Percentiles rank a stretch among this genome's conserved stretches.
Conservation (phyloP, 2,797 vertebrate genomes). For the Hippopotamyrus pictus region DNA sequence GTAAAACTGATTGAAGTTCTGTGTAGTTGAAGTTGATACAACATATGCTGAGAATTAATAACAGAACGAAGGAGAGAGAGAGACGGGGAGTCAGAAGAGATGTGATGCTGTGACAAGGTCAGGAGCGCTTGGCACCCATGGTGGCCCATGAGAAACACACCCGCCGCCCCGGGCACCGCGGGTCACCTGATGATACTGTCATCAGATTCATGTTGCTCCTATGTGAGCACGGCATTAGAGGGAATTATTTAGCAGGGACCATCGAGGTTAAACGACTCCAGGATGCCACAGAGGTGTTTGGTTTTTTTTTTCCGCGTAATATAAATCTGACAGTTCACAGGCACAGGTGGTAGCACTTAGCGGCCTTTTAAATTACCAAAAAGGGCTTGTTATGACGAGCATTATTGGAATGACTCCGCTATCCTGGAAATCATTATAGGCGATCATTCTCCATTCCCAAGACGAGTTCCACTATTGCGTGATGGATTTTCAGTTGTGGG, state of each 20-base stretch:
- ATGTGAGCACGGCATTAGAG: neutral
- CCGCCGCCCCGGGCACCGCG: neutral
- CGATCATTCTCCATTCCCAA: neutral
- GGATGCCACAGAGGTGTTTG: neutral
- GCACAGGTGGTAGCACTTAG: neutral
- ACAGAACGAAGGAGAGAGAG: neutral
- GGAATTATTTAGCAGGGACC: slow-evolving; percentile 4
- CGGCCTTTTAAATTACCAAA: neutral
- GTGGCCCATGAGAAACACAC: neutral
- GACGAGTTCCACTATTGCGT: neutral
- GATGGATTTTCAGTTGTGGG: slow-evolving; percentile 20
- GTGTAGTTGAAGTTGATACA: neutral
- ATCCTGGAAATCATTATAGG: neutral
- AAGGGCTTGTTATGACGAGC: neutral
- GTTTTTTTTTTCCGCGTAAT: neutral
- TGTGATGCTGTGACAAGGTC: neutral
- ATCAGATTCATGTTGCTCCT: neutral
- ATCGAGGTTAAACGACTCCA: neutral
- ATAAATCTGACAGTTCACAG: neutral
- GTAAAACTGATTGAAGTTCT: neutral
- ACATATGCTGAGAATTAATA: neutral
- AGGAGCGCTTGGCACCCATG: neutral
- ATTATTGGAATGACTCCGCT: neutral
- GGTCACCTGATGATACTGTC: slow-evolving; percentile 1
- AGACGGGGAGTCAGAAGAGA: neutral